Percentiles rank a stretch among this genome's conserved stretches.
Conservation (phyloP, 2,888 invertebrate genomes). For the Merodon equestris region DNA sequence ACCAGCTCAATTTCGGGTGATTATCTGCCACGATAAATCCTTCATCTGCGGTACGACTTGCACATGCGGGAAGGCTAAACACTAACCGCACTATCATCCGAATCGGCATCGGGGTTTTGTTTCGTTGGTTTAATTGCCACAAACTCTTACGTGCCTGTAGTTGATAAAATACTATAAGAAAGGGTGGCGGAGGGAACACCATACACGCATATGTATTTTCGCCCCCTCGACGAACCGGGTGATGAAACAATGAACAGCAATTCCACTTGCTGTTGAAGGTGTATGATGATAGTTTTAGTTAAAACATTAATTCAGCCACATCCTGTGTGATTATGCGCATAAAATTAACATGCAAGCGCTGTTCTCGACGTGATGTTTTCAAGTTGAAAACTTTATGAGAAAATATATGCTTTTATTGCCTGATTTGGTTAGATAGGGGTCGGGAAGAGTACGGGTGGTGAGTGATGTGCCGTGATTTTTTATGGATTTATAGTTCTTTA, state of each 20-base stretch:
- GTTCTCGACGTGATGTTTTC: too few relatives aligned
- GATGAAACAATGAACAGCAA: not conserved
- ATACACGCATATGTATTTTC: too few relatives aligned
- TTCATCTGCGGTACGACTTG: constrained; percentile 28
- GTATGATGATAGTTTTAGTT: constrained; percentile 40
- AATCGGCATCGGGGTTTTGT: too few relatives aligned
- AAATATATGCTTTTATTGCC: too few relatives aligned
- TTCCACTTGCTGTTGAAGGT: constrained; percentile 13
- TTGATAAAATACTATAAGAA: constrained; percentile 27
- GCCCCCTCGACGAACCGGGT: too few relatives aligned
- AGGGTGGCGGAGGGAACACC: not conserved
- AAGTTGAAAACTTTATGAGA: too few relatives aligned
- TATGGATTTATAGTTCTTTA: too few relatives aligned
- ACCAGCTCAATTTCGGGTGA: constrained; percentile 38
- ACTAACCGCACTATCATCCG: not conserved
- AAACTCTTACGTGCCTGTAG: not conserved
- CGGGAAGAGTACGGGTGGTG: too few relatives aligned
- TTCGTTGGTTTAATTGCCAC: too few relatives aligned
- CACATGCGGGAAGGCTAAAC: constrained; percentile 32
- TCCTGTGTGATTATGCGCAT: constrained; percentile 27
- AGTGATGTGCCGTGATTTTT: too few relatives aligned
- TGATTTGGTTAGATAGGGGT: too few relatives aligned
- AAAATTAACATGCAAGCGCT: too few relatives aligned
- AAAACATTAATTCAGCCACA: constrained; percentile 40
- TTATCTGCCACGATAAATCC: constrained; percentile 54